Base-by-base conservation (phyloP, 2,888 invertebrate genomes). In the Xestia rhomboidea region DNA sequence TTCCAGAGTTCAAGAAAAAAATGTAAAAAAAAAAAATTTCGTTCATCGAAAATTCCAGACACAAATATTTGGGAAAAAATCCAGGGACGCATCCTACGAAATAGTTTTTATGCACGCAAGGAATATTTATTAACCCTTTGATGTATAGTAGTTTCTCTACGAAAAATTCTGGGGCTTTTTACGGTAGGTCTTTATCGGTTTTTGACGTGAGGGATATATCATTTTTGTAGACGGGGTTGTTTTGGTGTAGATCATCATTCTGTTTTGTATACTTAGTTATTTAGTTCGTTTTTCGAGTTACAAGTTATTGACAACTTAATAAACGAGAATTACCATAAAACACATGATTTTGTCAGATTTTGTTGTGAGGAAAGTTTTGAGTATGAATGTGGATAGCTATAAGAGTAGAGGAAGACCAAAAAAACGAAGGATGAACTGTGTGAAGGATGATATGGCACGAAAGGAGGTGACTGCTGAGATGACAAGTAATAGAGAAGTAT, bases 81-180 rank as follows among this genome's bases (percentile, higher is more conserved):
- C 34, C 76, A 74, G 72, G n/a, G 73, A 49, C 73, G 67, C 38
- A 72, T 82, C 73, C 18, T 34, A 54, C n/a, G 38, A 51, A 77
- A 78, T 62, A 63, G 84, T 84, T 70, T 71, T 73, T 82, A 66
- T 76, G 38, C 51, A 82, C 63, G 74, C 71, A 30, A 74, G 38
- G 21, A 68, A 41, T 82, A 75, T 79, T 79, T 66, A 51, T 69
- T 54, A 60, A 60, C 46, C 41, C 30, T 69, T 44, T 73, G 64
- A 73, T 77, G 44, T 79, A 69, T 68, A 41, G 44, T 34, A 54
- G 34, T 24, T 66, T 72, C 60, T 60, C 18, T 51, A 38, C 57
- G n/a, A 73, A 41, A 76, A 41, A 30, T 21, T 41, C 34, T 46
- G 34, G 1, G n/a, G 8, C 38, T 74, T 72, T 66, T 30, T 21